Base-by-base conservation (phyloP, 2,797 vertebrate genomes). In the Clarias fuscus region DNA sequence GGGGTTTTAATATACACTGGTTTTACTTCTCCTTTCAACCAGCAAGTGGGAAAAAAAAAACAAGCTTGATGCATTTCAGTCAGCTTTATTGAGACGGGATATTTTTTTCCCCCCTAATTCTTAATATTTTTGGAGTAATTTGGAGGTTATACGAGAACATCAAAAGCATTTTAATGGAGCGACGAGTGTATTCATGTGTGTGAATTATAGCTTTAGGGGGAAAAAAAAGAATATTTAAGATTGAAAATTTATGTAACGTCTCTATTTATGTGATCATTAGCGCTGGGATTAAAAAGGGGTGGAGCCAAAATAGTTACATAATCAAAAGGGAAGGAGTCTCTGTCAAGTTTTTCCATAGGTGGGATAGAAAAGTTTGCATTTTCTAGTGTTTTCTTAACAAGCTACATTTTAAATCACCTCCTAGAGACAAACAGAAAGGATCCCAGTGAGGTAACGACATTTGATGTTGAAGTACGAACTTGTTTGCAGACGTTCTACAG, bases 1-100 rank as follows among this genome's bases (percentile, higher is more conserved):
- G 56, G 64, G 76, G 58, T 85, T 88, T 86, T 90, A 87, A 88
- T 71, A 88, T 85, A 82, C 73, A 24, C 83, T 84, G 84, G 65
- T 37, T 78, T 64, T 30, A 33, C 77, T 58, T 33, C 78, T 84
- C 33, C 81, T 88, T 85, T 89, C 48, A 88, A 82, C 13, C 30
- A 82, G 62, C 56, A 84, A 86, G 64, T 56, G 53, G 13, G 48
- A 33, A 33, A 33, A 53, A 53, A 59, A 82, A 86, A 86, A 83
- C 40, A 76, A 85, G 85, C 72, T 65, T 8, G 11, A 20, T 82
- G 40, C 68, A 40, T 77, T 56, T 82, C 53, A 48, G 22, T 43
- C 82, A 62, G 65, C 53, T 83, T 78, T 71, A 82, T 76, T 82
- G 72, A 83, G 64, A n/a, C 48, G 30, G 7, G 8, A 48, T 40